These are phyloP conservation scores for Ascidia mentula DNA, from an alignment of 23 tunicate genomes.

Conservation along the genomic window DNA sequence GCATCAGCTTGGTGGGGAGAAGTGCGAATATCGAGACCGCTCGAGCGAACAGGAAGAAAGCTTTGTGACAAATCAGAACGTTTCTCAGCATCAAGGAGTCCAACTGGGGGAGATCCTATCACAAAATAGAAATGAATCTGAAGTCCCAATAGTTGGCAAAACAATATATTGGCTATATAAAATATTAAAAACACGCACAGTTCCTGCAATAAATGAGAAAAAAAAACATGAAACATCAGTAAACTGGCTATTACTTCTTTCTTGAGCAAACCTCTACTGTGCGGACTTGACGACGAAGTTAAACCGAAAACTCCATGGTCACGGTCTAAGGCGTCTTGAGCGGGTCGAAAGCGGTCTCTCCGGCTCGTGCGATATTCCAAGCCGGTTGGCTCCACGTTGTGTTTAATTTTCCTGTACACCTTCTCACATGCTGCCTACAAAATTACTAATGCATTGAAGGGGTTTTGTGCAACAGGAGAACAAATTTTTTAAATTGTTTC, in stretches of 20 bases:
- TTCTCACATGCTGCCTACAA: constrained; percentile 45
- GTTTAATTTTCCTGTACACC: constrained; percentile 43
- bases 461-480: no score
- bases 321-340: not conserved
- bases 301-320: not conserved
- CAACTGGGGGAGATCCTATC: not conserved
- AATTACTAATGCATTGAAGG: no score
- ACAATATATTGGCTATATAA: no score
- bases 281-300: not conserved
- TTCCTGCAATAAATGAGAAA: no score
- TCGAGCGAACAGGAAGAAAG: not conserved
- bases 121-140: no score
- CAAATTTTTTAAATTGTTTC: no score
- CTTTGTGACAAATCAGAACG: not conserved
- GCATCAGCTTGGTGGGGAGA: not conserved
- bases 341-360: not conserved
- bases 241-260: no score
- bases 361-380: not conserved
- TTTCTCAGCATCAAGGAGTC: not conserved
- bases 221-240: no score
- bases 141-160: no score
- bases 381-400: not conserved
- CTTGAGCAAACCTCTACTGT: not conserved
- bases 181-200: no score
- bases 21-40: not conserved